phyloP scores from a whole-genome alignment of 1,140 invertebrate genomes.

The Macrosteles quadrilineatus region DNA sequence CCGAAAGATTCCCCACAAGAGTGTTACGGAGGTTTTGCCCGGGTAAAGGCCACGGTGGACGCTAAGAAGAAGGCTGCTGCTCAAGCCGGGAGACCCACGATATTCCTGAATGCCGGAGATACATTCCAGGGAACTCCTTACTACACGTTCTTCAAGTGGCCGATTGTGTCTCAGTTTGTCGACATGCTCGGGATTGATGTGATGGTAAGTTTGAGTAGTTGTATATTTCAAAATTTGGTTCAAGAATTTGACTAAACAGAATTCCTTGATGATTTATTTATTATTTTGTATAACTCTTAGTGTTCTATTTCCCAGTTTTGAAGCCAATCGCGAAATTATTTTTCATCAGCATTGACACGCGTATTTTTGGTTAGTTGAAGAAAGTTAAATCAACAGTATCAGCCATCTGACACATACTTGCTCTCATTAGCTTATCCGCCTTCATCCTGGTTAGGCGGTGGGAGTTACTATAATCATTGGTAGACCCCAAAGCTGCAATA shows the following conservation, averaged over 20 bases:
- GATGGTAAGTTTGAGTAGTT: conserved; percentile 71
- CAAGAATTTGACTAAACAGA: no score
- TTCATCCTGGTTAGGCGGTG: no score
- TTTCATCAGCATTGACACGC: no score
- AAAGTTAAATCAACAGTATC: no score
- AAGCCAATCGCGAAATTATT: no score
- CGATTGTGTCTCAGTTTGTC: conserved; percentile 72
- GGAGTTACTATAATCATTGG: no score
- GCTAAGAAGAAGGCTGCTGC: conserved; percentile 76
- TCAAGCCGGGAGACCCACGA: conserved; percentile 60
- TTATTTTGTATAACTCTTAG: background rate
- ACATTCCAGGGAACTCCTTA: conserved; percentile 85
- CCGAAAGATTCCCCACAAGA: background rate
- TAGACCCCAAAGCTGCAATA: no score
- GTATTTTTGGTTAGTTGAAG: no score
- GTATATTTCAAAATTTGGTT: no score
- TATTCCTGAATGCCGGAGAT: conserved; percentile 86
- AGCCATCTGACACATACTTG: no score
- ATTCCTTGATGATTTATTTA: background rate
- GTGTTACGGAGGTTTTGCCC: conserved; percentile 50
- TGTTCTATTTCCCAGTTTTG: background rate
- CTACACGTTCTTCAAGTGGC: conserved; percentile 78
- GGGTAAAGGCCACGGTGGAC: conserved; percentile 60
- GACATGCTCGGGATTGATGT: conserved; percentile 77
- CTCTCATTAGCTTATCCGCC: no score